Evolutionary conservation across 2,113 vertebrate species (phyloP), one percentile per base, ranked within the genome.

Genomic region (Nibea albiflora): DNA sequence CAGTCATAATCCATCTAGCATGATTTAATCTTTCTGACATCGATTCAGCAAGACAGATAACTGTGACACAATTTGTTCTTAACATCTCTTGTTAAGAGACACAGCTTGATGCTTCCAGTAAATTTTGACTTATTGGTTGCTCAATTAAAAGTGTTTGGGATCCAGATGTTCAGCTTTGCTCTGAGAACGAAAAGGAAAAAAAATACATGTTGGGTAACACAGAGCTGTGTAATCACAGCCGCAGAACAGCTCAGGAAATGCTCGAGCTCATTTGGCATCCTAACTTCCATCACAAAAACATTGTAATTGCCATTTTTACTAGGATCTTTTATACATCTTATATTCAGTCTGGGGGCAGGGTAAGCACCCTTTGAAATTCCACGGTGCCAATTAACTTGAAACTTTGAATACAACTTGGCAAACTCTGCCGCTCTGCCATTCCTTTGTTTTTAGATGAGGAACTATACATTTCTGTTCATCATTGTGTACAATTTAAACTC

Each of bases 271-370:
- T 77, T 80, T 76, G 56, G 74, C 73, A 79, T 88, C 73, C 69
- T 42, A 66, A 78, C 67, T 91, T 89, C 66, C 79, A 89, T 86
- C 78, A 80, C 73, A 78, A 86, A 69, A 86, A 78, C 79, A 81
- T 65, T 73, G 54, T 88, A 88, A 90, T 76, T 85, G 68, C 35
- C 20, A 86, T 79, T 88, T 91, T 90, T 87, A 92, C 80, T 70
- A 64, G 88, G 65, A 60, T 67, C 52, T 72, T 87, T 74, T 60
- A 76, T 53, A 58, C 61, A 61, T 85, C 53, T 73, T 82, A 68
- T 78, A 80, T 88, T 81, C n/a, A 82, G 54, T 76, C 50, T 79
- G 57, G 53, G 83, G 50, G 64, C 39, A 68, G 69, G 35, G 35
- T 80, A 81, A 85, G 88, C 80, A 78, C 47, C 16, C 24, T 44